A percentile compares a stretch with the other conserved stretches of the same genome.
Conservation (phyloP, 2,888 invertebrate species). For the Prosopocoilus inquinatus region DNA sequence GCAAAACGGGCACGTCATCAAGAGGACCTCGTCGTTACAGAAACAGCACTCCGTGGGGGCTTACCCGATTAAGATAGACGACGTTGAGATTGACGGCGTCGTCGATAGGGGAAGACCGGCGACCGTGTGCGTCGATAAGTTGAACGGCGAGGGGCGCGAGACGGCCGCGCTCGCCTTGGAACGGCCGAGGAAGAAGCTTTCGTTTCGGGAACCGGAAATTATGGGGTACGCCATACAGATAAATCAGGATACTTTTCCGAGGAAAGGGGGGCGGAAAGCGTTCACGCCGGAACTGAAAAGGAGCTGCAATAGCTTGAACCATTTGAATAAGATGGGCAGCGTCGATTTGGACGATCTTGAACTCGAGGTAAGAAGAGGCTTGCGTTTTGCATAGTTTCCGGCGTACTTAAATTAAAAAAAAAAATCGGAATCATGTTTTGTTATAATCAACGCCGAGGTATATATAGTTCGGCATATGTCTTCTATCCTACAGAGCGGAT, state of each 20-base stretch:
- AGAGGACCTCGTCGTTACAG: conserved; percentile 33
- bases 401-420: not conserved
- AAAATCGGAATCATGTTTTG: too few species aligned
- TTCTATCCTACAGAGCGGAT: too few species aligned
- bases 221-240: conserved; percentile 26
- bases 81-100: conserved; percentile 26
- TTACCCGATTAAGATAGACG: conserved; percentile 44
- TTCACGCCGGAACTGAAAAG: conserved; percentile 37
- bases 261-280: conserved; percentile 17
- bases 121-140: conserved; percentile 43
- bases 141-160: conserved; percentile 45
- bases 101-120: conserved; percentile 41
- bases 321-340: conserved; percentile 47
- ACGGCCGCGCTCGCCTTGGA: conserved; percentile 53
- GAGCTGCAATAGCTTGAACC: conserved; percentile 37
- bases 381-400: not conserved
- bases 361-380: conserved; percentile 59
- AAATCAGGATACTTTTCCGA: conserved; percentile 18
- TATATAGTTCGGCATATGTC: too few species aligned
- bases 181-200: conserved; percentile 79
- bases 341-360: conserved; percentile 60
- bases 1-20: conserved; percentile 21
- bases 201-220: conserved; percentile 83
- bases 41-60: conserved; percentile 47
- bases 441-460: too few species aligned